Evolutionary conservation across 2,797 vertebrate species (phyloP).

Genomic region (Cossypha caffra): DNA sequence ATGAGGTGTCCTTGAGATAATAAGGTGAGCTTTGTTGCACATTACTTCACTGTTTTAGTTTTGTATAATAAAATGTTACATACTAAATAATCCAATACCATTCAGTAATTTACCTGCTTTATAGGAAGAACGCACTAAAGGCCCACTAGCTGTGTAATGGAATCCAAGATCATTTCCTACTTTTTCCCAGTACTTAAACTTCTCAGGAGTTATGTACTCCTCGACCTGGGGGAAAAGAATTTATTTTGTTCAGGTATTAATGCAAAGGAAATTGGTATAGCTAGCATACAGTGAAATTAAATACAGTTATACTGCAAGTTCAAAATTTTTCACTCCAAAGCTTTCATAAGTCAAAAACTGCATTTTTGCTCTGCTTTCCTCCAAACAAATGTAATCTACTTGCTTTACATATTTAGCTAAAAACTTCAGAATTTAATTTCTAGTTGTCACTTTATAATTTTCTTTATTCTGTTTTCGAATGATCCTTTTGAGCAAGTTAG

Average conservation of each 20-base stretch:
- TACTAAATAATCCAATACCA: not conserved
- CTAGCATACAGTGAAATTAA: not conserved
- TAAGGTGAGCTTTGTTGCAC: not conserved
- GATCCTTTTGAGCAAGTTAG: not conserved
- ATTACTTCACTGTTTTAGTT: not conserved
- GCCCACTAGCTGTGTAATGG: slow-evolving; percentile 93
- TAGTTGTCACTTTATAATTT: not conserved
- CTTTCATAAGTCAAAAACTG: not conserved
- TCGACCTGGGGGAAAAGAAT: slow-evolving; percentile 84
- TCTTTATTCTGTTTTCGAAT: not conserved
- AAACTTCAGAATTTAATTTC: not conserved
- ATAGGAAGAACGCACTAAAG: slow-evolving; percentile 96
- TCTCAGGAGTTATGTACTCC: slow-evolving; percentile 93
- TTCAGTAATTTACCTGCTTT: slow-evolving; percentile 88
- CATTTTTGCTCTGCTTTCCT: not conserved
- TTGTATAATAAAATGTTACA: not conserved
- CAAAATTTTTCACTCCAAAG: not conserved
- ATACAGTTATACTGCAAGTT: not conserved
- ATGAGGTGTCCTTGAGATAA: not conserved
- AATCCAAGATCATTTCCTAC: slow-evolving; percentile 93
- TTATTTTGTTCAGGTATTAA: not conserved
- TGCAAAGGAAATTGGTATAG: not conserved
- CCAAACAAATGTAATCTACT: not conserved
- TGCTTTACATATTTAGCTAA: not conserved
- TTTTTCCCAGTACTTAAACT: slow-evolving; percentile 94